Evolutionary conservation across 2,113 vertebrate genomes (phyloP), one percentile per base, ranked within the genome.

Genomic region (Calypte anna): DNA sequence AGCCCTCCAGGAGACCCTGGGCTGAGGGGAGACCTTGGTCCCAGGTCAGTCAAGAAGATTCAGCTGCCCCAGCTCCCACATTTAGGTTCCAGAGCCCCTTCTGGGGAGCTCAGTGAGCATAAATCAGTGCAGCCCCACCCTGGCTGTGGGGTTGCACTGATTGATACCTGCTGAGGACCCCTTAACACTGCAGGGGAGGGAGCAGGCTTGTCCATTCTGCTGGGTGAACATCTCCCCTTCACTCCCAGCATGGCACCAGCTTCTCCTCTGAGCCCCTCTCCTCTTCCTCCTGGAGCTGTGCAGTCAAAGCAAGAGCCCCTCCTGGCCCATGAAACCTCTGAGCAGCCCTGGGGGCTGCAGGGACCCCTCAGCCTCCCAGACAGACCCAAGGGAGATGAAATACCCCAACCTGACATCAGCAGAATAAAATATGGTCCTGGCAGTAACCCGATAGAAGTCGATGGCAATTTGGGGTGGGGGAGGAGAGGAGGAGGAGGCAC

Each of bases 41-140:
- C 20, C 19, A 23, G 53, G 20, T 20, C 64, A 51, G 17, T 2
- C 16, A 73, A 62, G 27, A 58, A 6, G 30, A 53, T 72, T 36
- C 17, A 22, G 51, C 5, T 38, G 14, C 3, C 3, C 17, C 51
- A 40, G 1, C 10, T 82, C 24, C 24, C 0, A 0, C 6, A 30
- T 20, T 9, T 33, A 36, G 28, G 21, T 54, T 64, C 43, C 72
- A 66, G 63, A 82, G 17, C 13, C 3, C 20, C 0, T 0, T 25
- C 18, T 13, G 50, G 18, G 54, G 31, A 82, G 67, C 51, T 67
- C 7, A 3, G 21, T 0, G 3, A 82, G 30, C 16, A 18, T 1
- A 25, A 50, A 27, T 51, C 59, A 23, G 17, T 0, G 17, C 3
- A 44, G 66, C 38, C 66, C 27, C 27, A 2, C 7, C 12, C 24